Conservation (phyloP, 2,113 vertebrate species). For the Mugil cephalus region DNA sequence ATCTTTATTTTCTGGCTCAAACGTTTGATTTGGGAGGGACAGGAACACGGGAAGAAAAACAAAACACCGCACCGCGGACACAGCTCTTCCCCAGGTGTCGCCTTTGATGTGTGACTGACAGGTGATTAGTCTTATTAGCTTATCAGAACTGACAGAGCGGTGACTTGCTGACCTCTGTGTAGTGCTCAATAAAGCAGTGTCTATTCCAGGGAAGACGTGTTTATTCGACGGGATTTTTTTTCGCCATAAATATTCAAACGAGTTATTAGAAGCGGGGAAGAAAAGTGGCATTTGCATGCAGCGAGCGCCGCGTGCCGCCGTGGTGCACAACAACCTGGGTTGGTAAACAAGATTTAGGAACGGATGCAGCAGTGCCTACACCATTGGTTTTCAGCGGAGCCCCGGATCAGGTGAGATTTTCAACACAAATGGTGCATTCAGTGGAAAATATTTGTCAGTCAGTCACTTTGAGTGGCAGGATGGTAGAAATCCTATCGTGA, state of each 20-base stretch:
- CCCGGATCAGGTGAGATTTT: neutral
- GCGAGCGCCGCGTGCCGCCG: neutral
- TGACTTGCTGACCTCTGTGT: neutral
- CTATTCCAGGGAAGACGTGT: neutral
- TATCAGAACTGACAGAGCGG: slow-evolving; percentile 24
- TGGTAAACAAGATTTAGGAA: neutral
- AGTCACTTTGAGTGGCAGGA: too few species aligned
- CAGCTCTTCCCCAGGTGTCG: neutral
- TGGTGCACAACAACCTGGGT: neutral
- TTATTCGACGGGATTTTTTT: neutral
- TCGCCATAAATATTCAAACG: neutral
- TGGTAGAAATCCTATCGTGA: too few species aligned
- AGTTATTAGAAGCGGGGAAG: neutral
- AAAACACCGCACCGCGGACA: neutral
- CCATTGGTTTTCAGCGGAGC: neutral
- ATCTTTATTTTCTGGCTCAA: neutral
- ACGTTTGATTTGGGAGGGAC: neutral
- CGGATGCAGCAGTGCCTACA: too few species aligned
- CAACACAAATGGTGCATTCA: neutral
- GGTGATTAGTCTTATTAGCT: slow-evolving; percentile 26
- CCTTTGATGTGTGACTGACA: slow-evolving; percentile 36
- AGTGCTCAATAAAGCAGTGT: slow-evolving; percentile 26
- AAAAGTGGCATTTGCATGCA: slow-evolving; percentile 1
- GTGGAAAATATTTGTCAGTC: neutral
- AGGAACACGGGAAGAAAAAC: neutral